phyloP scores from a whole-genome alignment of 2,888 invertebrate genomes.

The Cerastoderma edule region DNA sequence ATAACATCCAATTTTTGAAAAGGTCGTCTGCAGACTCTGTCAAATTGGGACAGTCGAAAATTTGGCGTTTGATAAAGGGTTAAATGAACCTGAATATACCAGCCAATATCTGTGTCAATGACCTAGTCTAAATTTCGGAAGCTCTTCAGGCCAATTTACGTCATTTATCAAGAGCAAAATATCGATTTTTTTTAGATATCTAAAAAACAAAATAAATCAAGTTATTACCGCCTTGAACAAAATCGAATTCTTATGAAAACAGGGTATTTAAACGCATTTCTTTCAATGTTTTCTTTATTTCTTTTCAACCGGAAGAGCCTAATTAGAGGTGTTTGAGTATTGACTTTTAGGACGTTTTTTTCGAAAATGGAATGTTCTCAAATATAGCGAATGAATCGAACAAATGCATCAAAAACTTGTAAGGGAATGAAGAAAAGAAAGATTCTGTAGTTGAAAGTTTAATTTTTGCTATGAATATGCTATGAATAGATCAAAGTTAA shows the following conservation, averaged over 20 bases:
- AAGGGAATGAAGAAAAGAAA: not conserved
- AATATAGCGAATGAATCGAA: not conserved
- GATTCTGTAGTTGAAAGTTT: not conserved
- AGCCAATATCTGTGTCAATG: no score
- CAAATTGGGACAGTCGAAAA: no score
- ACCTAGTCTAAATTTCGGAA: no score
- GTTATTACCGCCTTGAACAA: no score
- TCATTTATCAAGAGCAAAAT: not conserved
- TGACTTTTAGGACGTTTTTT: not conserved
- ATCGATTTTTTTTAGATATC: not conserved
- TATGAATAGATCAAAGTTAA: not conserved
- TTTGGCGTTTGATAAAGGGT: no score
- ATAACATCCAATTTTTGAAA: no score
- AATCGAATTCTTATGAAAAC: no score
- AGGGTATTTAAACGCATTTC: no score
- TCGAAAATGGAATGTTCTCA: not conserved
- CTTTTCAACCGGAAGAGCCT: not conserved
- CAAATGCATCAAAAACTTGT: not conserved
- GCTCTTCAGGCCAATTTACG: no score
- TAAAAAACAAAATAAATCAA: not conserved
- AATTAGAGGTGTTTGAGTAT: constrained; percentile 15
- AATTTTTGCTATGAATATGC: not conserved
- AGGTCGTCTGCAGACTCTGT: no score
- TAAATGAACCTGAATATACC: no score
- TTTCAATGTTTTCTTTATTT: constrained; percentile 2